Base-by-base conservation (phyloP, 2,888 invertebrate species). In the Agrochola circellaris region DNA sequence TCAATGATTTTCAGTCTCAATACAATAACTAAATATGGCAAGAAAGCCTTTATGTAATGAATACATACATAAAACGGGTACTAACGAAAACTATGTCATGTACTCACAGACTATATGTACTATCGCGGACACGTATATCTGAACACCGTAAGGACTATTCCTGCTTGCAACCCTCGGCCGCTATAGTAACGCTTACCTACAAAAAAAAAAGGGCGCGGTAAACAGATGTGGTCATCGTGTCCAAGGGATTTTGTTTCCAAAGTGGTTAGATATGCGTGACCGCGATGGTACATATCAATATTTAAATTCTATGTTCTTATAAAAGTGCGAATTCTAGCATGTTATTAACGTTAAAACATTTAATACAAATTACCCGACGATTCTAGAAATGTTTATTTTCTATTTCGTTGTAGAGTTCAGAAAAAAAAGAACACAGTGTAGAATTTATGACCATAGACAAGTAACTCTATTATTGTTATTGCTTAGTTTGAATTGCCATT, bases 11-110 rank as follows among this genome's bases (percentile, higher is more conserved):
- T 90, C 88, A 90, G 90, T 90, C 89, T 89, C 83, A 84, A 84
- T 79, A 83, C 75, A 80, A 82, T 79, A 86, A 82, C 73, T 77
- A 86, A 89, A 86, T 89, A 90, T 90, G 92, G 91, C 92, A 92
- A 92, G 91, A 91, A 83, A 72, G 83, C 84, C 81, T 86, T 83
- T 73, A 67, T 77, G 65, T 71, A 65, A 58, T 62, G n/a, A 61
- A 70, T 72, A 72, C 69, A 85, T 56, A 81, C 58, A 75, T 65
- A 75, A 74, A 84, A 75, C 45, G 70, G 71, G 26, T 67, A 73
- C 65, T 71, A 86, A 73, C 38, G 54, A 69, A 65, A 73, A 86
- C 56, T 74, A 71, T 88, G 88, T 87, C 89, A 87, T 88, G 87
- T 85, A 86, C 67, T 76, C 77, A 75, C 68, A 67, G 77, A 84